phyloP scores from a whole-genome alignment of 1,140 invertebrate genomes.

The Sitobion miscanthi region DNA sequence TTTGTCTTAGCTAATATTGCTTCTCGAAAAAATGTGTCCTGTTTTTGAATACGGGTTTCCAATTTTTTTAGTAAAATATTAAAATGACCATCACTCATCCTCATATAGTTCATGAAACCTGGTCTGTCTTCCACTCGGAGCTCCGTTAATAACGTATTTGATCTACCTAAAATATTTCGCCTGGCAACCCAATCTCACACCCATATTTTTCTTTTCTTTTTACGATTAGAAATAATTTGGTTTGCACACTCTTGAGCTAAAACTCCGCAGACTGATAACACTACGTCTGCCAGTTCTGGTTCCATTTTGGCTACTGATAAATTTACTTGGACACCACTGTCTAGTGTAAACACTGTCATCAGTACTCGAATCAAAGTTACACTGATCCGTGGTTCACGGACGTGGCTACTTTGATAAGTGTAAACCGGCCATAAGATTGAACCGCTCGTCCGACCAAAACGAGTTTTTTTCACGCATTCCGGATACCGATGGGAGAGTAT shows the following conservation, averaged over 20 bases:
- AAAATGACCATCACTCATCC: constrained; percentile 8
- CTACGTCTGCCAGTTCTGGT: constrained; percentile 4
- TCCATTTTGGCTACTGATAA: constrained; percentile 19
- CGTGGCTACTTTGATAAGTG: constrained; percentile 13
- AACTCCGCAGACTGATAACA: constrained; percentile 6
- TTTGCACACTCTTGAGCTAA: constrained; percentile 25
- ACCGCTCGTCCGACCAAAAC: no score
- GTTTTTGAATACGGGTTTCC: background rate
- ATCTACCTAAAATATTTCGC: background rate
- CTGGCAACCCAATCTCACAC: background rate
- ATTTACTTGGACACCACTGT: background rate
- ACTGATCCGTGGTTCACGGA: constrained; percentile 2
- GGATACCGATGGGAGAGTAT: no score
- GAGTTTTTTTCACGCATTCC: no score
- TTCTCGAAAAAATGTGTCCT: background rate
- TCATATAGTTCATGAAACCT: constrained; percentile 14
- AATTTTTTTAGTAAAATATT: constrained; percentile 1
- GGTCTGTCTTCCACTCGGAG: background rate
- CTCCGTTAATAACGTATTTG: background rate
- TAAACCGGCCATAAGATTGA: background rate
- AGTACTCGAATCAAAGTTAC: background rate
- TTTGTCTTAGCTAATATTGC: background rate
- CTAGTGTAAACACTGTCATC: no score
- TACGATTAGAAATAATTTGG: background rate
- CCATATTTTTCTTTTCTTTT: background rate